phyloP scores from a whole-genome alignment of 1,140 invertebrate genomes.

The Drosophila dunni region DNA sequence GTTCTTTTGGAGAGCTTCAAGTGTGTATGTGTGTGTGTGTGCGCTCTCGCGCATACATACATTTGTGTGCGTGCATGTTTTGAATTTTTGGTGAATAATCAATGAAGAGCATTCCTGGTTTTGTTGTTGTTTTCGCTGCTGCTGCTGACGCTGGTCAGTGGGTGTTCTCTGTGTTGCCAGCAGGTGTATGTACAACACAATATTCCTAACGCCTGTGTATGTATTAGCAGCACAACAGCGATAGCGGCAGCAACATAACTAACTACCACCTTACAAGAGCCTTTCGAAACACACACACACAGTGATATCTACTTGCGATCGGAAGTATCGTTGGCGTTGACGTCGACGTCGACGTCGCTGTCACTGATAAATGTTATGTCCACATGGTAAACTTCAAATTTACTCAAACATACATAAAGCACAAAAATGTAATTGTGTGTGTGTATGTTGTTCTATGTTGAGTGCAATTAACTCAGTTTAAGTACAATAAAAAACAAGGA shows the following conservation, averaged over 20 bases:
- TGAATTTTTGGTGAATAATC: conserved; percentile 62
- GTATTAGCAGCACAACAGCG: neutral
- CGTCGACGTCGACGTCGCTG: neutral
- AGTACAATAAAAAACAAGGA: conserved; percentile 34
- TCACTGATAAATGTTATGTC: conserved; percentile 5
- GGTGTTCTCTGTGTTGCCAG: conserved; percentile 22
- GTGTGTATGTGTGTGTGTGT: neutral
- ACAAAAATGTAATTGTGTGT: neutral
- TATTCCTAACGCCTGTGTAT: conserved; percentile 15
- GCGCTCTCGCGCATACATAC: conserved; percentile 19
- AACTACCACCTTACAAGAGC: conserved; percentile 40
- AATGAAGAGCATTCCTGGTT: conserved; percentile 52
- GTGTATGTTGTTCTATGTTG: conserved; percentile 1
- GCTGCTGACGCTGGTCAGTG: conserved; percentile 25
- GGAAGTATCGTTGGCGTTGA: neutral
- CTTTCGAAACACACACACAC: neutral
- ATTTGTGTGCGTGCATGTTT: conserved; percentile 10
- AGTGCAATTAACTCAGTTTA: conserved; percentile 30
- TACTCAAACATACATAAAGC: conserved; percentile 2
- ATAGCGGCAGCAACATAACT: conserved; percentile 24
- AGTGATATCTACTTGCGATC: conserved; percentile 9
- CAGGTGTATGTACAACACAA: conserved; percentile 49
- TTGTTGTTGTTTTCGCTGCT: conserved; percentile 29
- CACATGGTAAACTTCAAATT: conserved; percentile 17
- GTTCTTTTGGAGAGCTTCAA: conserved; percentile 3